Evolutionary conservation across 2,113 vertebrate genomes (phyloP).

Genomic region (Prionailurus bengalensis): DNA sequence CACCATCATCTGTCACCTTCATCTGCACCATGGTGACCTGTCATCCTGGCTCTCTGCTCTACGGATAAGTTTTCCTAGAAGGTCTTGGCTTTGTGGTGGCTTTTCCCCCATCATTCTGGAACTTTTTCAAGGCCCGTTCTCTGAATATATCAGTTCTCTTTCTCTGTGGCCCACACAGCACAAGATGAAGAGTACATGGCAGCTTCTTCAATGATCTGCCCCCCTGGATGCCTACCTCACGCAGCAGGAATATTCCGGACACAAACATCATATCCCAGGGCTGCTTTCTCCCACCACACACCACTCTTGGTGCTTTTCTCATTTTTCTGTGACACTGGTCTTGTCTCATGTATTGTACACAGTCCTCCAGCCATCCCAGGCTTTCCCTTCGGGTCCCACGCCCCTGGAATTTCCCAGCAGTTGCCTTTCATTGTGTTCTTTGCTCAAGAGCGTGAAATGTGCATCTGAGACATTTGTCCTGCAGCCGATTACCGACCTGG

Average conservation of each 20-base stretch:
- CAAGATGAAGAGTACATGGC: fast-evolving
- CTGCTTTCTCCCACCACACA: neutral
- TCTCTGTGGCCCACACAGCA: neutral
- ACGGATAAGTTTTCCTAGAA: neutral
- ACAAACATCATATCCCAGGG: no score
- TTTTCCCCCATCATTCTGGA: neutral
- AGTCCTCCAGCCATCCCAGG: neutral
- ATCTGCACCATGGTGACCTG: neutral
- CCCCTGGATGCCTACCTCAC: fast-evolving
- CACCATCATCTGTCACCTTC: fast-evolving
- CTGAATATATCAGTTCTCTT: neutral
- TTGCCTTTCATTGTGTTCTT: neutral
- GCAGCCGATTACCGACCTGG: neutral
- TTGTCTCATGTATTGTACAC: neutral
- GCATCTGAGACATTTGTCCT: neutral
- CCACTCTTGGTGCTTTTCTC: neutral
- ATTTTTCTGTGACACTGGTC: neutral
- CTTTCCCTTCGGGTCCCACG: neutral
- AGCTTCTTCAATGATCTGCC: neutral
- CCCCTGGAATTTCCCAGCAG: neutral
- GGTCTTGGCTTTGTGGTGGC: neutral
- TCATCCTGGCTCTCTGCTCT: neutral
- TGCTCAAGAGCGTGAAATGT: neutral
- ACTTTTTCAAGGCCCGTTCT: neutral
- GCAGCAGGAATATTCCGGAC: neutral